phyloP scores from a whole-genome alignment of 2,888 invertebrate species.

The Pandemis heparana region DNA sequence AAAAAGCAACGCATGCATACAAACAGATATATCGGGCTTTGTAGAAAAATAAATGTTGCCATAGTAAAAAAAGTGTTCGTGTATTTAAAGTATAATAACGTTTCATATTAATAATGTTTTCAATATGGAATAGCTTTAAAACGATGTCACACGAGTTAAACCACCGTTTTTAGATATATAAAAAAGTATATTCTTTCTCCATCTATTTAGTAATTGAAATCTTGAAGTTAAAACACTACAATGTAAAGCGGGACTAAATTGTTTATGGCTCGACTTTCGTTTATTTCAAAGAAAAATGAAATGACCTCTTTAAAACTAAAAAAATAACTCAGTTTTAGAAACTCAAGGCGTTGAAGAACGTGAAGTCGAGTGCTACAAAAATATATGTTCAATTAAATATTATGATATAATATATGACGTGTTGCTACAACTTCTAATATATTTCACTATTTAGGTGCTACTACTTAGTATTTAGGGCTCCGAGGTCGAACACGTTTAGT shows the following conservation, averaged over 20 bases:
- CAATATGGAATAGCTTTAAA: slow-evolving; percentile 77
- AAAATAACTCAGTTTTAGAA: background rate
- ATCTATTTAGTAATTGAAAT: slow-evolving; percentile 58
- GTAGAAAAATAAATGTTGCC: slow-evolving; percentile 73
- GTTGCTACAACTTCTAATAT: slow-evolving; percentile 56
- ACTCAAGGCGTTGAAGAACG: background rate
- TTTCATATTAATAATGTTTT: slow-evolving; percentile 53
- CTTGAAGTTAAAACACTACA: slow-evolving; percentile 53
- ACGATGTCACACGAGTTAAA: slow-evolving; percentile 77
- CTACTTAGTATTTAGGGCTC: slow-evolving; percentile 70
- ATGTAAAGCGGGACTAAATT: slow-evolving; percentile 70
- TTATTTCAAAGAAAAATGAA: background rate
- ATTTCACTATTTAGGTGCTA: slow-evolving; percentile 81
- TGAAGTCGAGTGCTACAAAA: slow-evolving; percentile 39
- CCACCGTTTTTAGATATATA: slow-evolving; percentile 80
- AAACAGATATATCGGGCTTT: slow-evolving; percentile 50
- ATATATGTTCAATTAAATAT: slow-evolving; percentile 45
- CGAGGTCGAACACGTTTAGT: slow-evolving; percentile 34
- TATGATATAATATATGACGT: slow-evolving; percentile 56
- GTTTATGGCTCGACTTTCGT: slow-evolving; percentile 49
- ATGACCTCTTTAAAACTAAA: background rate
- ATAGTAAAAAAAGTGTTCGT: slow-evolving; percentile 75
- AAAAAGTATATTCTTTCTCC: slow-evolving; percentile 55
- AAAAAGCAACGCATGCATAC: slow-evolving; percentile 52
- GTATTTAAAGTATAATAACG: slow-evolving; percentile 55